Conservation (phyloP, 2,888 invertebrate genomes). For the Mycalesis mineus region DNA sequence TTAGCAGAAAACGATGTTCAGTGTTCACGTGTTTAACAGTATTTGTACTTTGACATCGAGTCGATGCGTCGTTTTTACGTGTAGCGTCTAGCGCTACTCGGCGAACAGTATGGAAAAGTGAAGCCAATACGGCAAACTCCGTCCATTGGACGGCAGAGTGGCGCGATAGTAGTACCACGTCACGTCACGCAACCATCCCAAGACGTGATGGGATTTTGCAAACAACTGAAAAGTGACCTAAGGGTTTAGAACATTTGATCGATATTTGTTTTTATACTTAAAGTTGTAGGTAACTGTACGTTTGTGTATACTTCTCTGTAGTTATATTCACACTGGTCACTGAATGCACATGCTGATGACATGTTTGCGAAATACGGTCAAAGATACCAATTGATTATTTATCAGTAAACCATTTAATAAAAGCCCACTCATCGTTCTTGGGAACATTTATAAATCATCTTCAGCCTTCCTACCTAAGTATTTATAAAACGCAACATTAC, state of each 20-base stretch:
- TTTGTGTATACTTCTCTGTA: not conserved
- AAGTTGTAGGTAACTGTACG: not conserved
- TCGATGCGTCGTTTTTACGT: slow-evolving; percentile 4
- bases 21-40: slow-evolving; percentile 5
- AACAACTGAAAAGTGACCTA: slow-evolving; percentile 27
- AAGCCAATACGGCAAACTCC: slow-evolving; percentile 31
- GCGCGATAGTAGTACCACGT: slow-evolving; percentile 70
- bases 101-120: slow-evolving; percentile 11
- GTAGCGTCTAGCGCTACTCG: not conserved
- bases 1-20: not conserved
- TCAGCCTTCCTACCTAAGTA: too few relatives aligned
- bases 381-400: not conserved
- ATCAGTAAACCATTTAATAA: not conserved
- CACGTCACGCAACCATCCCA: slow-evolving; percentile 52
- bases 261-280: slow-evolving; percentile 23
- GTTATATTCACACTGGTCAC: not conserved
- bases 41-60: slow-evolving; percentile 10
- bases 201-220: slow-evolving; percentile 33
- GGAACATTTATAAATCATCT: not conserved
- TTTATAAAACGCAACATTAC: too few relatives aligned
- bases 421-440: not conserved
- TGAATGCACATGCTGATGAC: not conserved
- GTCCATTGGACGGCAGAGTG: slow-evolving; percentile 61
- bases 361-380: not conserved
- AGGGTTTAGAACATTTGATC: slow-evolving; percentile 28